Conservation (phyloP, 2,888 invertebrate genomes). For the Pollenia angustigena region DNA sequence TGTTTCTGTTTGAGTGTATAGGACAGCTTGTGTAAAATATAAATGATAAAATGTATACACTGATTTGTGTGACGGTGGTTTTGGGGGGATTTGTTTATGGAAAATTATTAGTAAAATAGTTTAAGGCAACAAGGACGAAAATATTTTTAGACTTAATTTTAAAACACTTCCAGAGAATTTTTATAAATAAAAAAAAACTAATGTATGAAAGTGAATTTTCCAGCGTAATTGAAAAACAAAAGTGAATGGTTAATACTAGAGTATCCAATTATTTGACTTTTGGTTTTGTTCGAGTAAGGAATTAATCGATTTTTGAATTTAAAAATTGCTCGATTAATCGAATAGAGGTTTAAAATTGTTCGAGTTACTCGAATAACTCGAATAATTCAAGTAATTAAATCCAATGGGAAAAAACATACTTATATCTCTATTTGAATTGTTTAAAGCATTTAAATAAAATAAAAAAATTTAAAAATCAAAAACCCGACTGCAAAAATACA, state of each 20-base stretch:
- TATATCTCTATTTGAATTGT: too few relatives aligned
- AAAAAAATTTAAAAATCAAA: too few relatives aligned
- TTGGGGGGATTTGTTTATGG: slow-evolving; percentile 18
- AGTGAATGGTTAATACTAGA: not conserved
- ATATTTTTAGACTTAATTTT: slow-evolving; percentile 49
- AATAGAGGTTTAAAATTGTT: too few relatives aligned
- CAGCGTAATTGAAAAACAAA: not conserved
- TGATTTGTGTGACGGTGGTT: slow-evolving; percentile 1
- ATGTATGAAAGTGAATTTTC: not conserved
- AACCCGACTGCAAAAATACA: too few relatives aligned
- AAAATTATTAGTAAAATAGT: slow-evolving; percentile 46
- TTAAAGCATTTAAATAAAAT: too few relatives aligned
- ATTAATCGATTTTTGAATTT: too few relatives aligned
- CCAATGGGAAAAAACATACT: too few relatives aligned
- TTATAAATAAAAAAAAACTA: not conserved
- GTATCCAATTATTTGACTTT: too few relatives aligned
- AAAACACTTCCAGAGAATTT: slow-evolving; percentile 24
- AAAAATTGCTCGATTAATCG: too few relatives aligned
- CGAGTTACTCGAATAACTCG: too few relatives aligned
- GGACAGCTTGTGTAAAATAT: not conserved
- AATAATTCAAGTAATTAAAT: too few relatives aligned
- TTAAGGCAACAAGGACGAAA: slow-evolving; percentile 40
- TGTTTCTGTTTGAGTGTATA: not conserved
- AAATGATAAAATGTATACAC: slow-evolving; percentile 15
- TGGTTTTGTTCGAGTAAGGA: too few relatives aligned